These are phyloP conservation scores for Gryllus bimaculatus DNA, from an alignment of 1,140 invertebrate genomes.

Conservation along the genomic window DNA sequence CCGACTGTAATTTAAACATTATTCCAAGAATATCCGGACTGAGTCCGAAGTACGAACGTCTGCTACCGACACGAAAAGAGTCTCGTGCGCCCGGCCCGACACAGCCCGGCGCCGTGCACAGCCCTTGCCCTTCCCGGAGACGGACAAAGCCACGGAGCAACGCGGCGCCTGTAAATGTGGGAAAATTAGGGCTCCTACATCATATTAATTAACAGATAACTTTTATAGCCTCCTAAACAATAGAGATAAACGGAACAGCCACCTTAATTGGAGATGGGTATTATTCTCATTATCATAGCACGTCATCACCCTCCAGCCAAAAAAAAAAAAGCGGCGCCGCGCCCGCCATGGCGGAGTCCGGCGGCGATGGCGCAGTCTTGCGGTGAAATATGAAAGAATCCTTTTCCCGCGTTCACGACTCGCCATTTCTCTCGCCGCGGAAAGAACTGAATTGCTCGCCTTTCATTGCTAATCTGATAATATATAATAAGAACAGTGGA, in stretches of 20 bases:
- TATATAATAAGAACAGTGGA: background rate
- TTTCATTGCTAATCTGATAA: background rate
- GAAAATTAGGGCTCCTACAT: conserved; percentile 11
- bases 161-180: background rate
- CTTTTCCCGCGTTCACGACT: conserved; percentile 17
- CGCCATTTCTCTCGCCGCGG: background rate
- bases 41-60: too few species aligned
- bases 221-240: conserved; percentile 20
- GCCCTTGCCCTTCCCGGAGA: background rate
- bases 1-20: too few species aligned
- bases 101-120: background rate
- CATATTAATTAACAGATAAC: conserved; percentile 22
- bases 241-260: conserved; percentile 15
- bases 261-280: conserved; percentile 22
- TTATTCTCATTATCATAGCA: conserved; percentile 20
- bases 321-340: background rate
- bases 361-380: conserved; percentile 2
- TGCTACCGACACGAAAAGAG: too few species aligned
- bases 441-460: conserved; percentile 1
- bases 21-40: too few species aligned
- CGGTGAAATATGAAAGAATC: conserved; percentile 18
- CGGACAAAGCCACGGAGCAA: background rate
- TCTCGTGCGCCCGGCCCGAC: background rate
- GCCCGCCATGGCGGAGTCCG: background rate
- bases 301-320: background rate